Evolutionary conservation across 2,888 invertebrate species (phyloP), one percentile per base, ranked within the genome.

Genomic region (Megastigmus dorsalis): DNA sequence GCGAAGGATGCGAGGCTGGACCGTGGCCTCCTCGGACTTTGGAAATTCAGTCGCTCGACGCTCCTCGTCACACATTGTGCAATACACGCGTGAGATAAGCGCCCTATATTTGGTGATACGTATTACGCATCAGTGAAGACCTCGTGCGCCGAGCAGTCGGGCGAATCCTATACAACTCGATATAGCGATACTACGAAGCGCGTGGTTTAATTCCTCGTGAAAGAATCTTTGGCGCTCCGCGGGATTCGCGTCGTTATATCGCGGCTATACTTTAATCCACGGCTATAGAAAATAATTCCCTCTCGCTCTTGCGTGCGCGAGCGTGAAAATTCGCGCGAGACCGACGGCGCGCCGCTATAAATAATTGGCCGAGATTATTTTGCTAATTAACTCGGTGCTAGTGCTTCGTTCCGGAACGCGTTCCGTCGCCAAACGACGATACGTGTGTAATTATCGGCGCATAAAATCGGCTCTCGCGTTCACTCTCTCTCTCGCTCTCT

Each of bases 21-120:
- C 26, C 68, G 13, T 65, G 20, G 55, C 57, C 20, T 45, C 41
- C 36, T 52, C 33, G 38, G 13, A n/a, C n/a, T 36, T 38, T 36
- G 48, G 54, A 71, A 80, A 74, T 75, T 82, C 79, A 82, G 81
- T 82, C 80, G 70, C 78, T 68, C 77, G 77, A 74, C 78, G 71
- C 65, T 75, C 78, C 74, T 81, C 81, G 45, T 30, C 65, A 13
- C 30, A 48, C 26, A 75, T 78, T 70, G 79, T 80, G 77, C 77
- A 78, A 79, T 78, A 75, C 75, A 54, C 18, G 38, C 2, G 20
- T 36, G 18, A 18, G 18, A 23, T 10, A 26, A 48, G 15, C n/a
- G 4, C 4, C 26, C 9, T 1, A 7, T 33, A 38, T n/a, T 23
- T 13, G n/a, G 57, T 57, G 57, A 57, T 13, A 28, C 2, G 0